Conservation (phyloP, 2,113 vertebrate genomes). For the Zapornia atra region DNA sequence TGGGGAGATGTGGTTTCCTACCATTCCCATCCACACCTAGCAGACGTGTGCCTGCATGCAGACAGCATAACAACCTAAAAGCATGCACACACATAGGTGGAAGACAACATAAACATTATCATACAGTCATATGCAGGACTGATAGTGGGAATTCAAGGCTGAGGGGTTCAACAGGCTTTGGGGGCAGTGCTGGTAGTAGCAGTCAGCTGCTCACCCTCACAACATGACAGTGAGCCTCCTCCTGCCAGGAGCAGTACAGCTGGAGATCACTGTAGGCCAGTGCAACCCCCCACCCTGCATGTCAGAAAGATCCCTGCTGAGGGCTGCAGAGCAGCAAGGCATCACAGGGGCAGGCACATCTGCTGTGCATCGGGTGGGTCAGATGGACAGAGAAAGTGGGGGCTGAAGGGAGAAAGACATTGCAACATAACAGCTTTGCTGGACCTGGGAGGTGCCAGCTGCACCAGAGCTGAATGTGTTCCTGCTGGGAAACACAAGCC, state of each 20-base stretch:
- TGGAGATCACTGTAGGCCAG: neutral
- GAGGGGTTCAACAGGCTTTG: neutral
- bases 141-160: neutral
- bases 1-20: neutral
- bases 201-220: neutral
- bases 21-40: neutral
- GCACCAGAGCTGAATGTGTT: neutral
- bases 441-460: neutral
- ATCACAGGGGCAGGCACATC: neutral
- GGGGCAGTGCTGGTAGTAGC: neutral
- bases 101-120: neutral
- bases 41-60: neutral
- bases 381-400: accelerated
- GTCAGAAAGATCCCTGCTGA: neutral
- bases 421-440: neutral
- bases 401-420: neutral
- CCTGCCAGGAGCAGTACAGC: neutral
- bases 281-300: accelerated
- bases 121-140: neutral
- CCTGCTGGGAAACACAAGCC: neutral
- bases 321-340: neutral
- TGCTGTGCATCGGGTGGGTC: accelerated
- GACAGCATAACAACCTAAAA: neutral
- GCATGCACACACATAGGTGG: neutral
- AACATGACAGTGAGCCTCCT: neutral